Base-by-base conservation (phyloP, 35 echinoderm and acorn worm genomes). In the Eucidaris tribuloides region DNA sequence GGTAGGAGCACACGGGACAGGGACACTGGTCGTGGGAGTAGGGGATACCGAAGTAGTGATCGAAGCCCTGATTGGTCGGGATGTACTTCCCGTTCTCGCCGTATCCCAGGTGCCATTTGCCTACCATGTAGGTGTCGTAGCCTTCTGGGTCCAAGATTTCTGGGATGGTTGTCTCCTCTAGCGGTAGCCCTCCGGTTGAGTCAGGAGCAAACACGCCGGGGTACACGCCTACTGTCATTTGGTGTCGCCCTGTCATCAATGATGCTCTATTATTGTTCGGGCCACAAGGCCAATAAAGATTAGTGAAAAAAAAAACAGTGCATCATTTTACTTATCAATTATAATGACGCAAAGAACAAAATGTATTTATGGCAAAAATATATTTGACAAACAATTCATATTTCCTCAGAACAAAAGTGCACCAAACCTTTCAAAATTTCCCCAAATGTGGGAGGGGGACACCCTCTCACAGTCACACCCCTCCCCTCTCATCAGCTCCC, bases 81-180 rank as follows among this genome's bases (percentile, higher is more conserved):
- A 82, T 33, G 25, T 37, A 82, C 40, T 82, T 42, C 37, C 54
- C 25, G 14, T 82, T n/a, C 25, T 44, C 37, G 3, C 80, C 80
- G 27, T 61, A 31, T 19, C 80, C 80, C 5, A 82, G 58, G 42
- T 82, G 80, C 80, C 80, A 82, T 25, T 82, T 82, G 43, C 80
- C 80, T 3, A 82, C 60, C 5, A 63, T 35, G 7, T 3, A 49
- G 2, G 80, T 63, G 33, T 63, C 34, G 34, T 82, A 82, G 56
- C 58, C 80, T 82, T 64, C 52, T 82, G 32, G 5, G 27, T 32
- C 54, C 32, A 82, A 36, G 24, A 82, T 61, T 36, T 82, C 54
- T 1, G 80, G 52, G 30, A 82, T 82, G 25, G 80, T 82, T 38
- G 42, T 82, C 60, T 82, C 80, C 3, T 64, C 22, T 33, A 63